phyloP scores from a whole-genome alignment of 2,113 vertebrate genomes.

The Cryptomyrus ogoouensis region DNA sequence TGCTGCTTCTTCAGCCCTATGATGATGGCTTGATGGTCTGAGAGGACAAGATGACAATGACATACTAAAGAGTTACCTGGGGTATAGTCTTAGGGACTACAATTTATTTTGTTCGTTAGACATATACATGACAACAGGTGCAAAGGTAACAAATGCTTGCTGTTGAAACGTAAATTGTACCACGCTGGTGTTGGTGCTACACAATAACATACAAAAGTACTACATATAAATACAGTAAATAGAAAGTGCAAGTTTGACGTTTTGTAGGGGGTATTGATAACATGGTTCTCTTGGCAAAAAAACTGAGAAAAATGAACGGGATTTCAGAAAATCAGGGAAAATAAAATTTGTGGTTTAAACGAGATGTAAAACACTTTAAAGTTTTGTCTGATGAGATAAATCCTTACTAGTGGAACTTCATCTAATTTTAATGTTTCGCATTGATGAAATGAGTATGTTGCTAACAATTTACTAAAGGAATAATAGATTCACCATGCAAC shows the following conservation, averaged over 20 bases:
- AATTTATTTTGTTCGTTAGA: not conserved
- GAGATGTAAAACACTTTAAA: not conserved
- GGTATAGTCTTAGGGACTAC: not conserved
- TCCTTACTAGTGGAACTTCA: not conserved
- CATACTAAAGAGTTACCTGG: not conserved
- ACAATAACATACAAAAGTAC: not conserved
- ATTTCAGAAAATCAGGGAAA: not conserved
- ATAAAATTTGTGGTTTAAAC: not conserved
- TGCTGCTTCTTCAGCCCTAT: constrained; percentile 53
- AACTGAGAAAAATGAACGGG: not conserved
- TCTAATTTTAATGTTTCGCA: not conserved
- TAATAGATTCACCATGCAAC: not conserved
- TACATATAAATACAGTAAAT: not conserved
- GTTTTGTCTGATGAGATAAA: not conserved
- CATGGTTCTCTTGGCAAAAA: not conserved
- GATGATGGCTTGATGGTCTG: constrained; percentile 61
- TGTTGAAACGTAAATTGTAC: not conserved
- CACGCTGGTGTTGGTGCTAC: not conserved
- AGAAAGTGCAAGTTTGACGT: not conserved
- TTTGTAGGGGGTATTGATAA: not conserved
- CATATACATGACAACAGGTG: not conserved
- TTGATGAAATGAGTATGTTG: not conserved
- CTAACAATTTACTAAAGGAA: not conserved
- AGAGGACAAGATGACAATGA: constrained; percentile 33
- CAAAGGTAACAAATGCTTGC: not conserved